Base-by-base conservation (phyloP, 92 coral and sea anemone species). In the Zoanthus sociatus region DNA sequence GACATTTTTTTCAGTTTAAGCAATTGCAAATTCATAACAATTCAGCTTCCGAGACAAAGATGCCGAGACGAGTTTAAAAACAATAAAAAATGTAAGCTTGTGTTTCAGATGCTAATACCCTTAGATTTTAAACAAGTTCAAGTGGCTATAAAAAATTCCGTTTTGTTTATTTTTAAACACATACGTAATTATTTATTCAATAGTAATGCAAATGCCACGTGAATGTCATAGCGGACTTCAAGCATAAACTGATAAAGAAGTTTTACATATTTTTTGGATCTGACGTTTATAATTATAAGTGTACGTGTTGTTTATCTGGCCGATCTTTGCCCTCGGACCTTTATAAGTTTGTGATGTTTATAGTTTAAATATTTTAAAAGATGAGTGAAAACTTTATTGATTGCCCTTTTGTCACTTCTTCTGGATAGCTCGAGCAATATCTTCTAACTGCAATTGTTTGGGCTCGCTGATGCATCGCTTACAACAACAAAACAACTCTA, bases 341-440 rank as follows among this genome's bases (percentile, higher is more conserved):
- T 26, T 18, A 26, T 15, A 51, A 17, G 5, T 44, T 45, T 72
- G 54, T 72, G 51, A 18, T 26, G 26, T 46, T 44, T 56, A 33
- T 32, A 10, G 5, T 78, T 45, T 37, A 18, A 15, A 37, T n/a
- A 16, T 26, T 69, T 69, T 1, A 30, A 33, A 30, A 32, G 17
- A 67, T 6, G 64, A n/a, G 69, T 63, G 69, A 32, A 54, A 12
- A 47, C 70, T 33, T 78, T 71, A 61, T 18, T 56, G 53, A 50
- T 37, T 64, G 85, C 55, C 44, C 75, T 81, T 48, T 66, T 67
- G 85, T 51, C 37, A 45, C n/a, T 14, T 21, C 20, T 79, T 67
- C 30, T 63, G 9, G 72, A 79, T 17, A 18, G 17, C 30, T 17
- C 68, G 32, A 79, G 30, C 53, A 56, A 78, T n/a, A 16, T 16